phyloP scores from a whole-genome alignment of 2,888 invertebrate species.

The Drosophila nr. medialis region DNA sequence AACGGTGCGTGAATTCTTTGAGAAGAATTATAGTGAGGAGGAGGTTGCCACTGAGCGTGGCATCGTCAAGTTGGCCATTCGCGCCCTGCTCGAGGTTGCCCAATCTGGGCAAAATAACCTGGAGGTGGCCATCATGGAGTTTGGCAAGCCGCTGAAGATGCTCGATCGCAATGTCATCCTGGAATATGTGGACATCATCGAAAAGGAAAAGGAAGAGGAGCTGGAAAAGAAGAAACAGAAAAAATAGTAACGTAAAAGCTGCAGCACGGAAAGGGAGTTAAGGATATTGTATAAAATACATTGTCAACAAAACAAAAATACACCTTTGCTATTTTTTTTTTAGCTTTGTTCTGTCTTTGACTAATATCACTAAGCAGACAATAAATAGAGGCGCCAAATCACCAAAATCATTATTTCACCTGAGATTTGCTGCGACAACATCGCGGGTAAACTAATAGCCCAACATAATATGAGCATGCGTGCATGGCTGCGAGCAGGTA shows the following conservation, averaged over 20 bases:
- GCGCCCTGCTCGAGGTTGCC: conserved; percentile 98
- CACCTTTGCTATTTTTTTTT: not conserved
- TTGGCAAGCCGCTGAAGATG: conserved; percentile 91
- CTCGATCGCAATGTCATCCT: conserved; percentile 96
- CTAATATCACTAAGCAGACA: not conserved
- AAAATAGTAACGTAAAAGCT: conserved; percentile 73
- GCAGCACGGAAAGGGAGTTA: conserved; percentile 29
- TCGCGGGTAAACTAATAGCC: not conserved
- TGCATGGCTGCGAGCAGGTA: not conserved
- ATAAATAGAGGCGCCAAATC: not conserved
- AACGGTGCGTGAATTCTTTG: conserved; percentile 98
- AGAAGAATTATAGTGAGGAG: conserved; percentile 97
- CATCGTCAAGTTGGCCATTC: conserved; percentile 97
- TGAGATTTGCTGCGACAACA: not conserved
- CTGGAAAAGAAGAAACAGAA: conserved; percentile 98
- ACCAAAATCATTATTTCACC: not conserved
- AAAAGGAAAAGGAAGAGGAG: conserved; percentile 99
- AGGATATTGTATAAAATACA: conserved; percentile 69
- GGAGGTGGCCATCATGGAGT: conserved; percentile 98
- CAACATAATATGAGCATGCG: not conserved
- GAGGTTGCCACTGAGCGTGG: conserved; percentile 92
- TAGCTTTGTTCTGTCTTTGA: not conserved
- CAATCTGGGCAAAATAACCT: conserved; percentile 99
- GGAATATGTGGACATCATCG: conserved; percentile 96
- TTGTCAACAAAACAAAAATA: conserved; percentile 24